These are phyloP conservation scores for Thymelicus lineola DNA, from an alignment of 2,888 invertebrate genomes.

Conservation along the genomic window DNA sequence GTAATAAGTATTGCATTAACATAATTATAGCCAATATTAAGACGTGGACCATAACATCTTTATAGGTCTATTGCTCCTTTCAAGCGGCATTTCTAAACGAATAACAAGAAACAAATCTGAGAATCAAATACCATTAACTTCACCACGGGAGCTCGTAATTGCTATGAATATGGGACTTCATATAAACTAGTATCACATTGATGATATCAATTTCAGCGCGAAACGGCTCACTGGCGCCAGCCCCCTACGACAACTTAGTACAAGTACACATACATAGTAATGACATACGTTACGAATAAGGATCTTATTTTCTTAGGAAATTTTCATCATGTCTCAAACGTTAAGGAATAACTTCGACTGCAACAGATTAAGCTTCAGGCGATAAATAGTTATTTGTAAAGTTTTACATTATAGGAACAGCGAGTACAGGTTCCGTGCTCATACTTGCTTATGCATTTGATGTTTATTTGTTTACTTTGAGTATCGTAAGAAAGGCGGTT, in stretches of 20 bases:
- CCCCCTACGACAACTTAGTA: conserved; percentile 56
- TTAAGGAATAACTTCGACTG: background rate
- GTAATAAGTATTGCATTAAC: no score
- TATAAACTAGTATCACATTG: conserved; percentile 42
- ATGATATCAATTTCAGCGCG: conserved; percentile 51
- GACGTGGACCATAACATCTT: conserved; percentile 7
- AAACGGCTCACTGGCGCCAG: conserved; percentile 65
- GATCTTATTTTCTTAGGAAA: conserved; percentile 58
- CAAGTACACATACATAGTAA: conserved; percentile 33
- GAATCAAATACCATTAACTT: conserved; percentile 15
- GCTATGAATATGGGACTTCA: conserved; percentile 28
- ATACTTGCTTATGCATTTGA: no score
- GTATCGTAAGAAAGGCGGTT: no score
- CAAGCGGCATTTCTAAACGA: conserved; percentile 2
- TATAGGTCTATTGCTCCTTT: conserved; percentile 17
- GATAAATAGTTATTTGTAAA: no score
- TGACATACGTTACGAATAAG: conserved; percentile 19
- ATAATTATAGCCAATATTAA: background rate
- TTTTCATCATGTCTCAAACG: conserved; percentile 29
- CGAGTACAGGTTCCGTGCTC: no score
- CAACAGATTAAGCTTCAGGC: background rate
- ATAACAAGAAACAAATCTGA: conserved; percentile 15
- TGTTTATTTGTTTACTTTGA: no score
- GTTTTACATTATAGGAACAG: background rate
- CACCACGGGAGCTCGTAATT: conserved; percentile 24